Base-by-base conservation (phyloP, 2,113 vertebrate species). In the Zingel zingel region DNA sequence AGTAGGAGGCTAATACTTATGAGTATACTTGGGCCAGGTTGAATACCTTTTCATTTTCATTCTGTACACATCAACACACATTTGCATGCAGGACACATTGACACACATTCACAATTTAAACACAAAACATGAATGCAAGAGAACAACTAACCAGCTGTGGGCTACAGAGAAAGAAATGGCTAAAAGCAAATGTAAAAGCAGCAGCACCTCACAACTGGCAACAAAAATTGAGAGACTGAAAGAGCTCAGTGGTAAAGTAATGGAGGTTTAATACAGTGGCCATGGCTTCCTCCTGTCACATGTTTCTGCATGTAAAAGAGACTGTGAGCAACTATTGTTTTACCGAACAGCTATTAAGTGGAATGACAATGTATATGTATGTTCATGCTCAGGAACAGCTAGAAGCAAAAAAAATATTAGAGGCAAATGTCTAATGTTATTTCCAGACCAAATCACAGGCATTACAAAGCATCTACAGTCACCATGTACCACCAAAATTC, bases 131-230 rank as follows among this genome's bases (percentile, higher is more conserved):
- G 19, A 33, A 39, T 39, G 19, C 27, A 23, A 71, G 16, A 30
- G 16, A 43, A 33, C 33, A 61, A 39, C 25, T 19, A 33, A 6
- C 33, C 33, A 33, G 12, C 59, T 43, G 36, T 64, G 11, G 36
- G 43, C 39, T 23, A 47, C 43, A 47, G 25, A 39, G 47, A 89
- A 79, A 79, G 91, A 68, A 80, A 59, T 19, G 8, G 18, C 18
- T 73, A n/a, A 76, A 43, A 43, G 25, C 33, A 15, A 43, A 64
- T 43, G 27, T 65, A 27, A 57, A 36, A 19, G 30, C 36, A 4
- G 50, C 16, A 50, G 13, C 23, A 36, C 14, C 62, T 47, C 16
- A 48, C 18, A 9, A 33, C 36, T 75, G 64, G 70, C 33, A 30
- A 43, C 14, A 63, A 21, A 65, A 61, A 77, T 15, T 5, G 30